Base-by-base conservation (phyloP, 2,113 vertebrate genomes). In the Siniperca knerii region DNA sequence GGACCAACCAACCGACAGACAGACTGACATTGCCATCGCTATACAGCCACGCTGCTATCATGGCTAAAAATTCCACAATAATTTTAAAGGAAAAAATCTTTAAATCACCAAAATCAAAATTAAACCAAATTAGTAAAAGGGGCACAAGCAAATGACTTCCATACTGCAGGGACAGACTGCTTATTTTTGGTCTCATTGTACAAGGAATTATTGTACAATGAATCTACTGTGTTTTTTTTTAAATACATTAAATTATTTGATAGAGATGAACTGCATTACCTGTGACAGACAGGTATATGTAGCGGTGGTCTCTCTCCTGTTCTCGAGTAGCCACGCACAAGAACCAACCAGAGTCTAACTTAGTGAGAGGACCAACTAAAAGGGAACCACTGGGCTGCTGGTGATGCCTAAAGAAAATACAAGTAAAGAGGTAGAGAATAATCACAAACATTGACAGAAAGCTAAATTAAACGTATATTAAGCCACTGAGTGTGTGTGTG, bases 321-420 rank as follows among this genome's bases (percentile, higher is more conserved):
- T 93, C 93, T 0, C 93, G 92, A 16, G 95, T 94, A 21, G 95
- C 92, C 50, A 96, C 88, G 64, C 98, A 99, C 1, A 94, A 92
- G 76, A 98, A 97, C 92, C 90, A 95, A 0, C 98, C 98, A 0
- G 96, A 93, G 1, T 99, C 98, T 50, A 93, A 88, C 0, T 78
- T 76, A 40, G 18, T 72, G 75, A 97, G 52, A 0, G 96, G 95
- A 70, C 96, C 96, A 79, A 97, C 96, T 4, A 98, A 78, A 76
- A 99, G 91, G 58, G 98, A 98, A 37, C 96, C 96, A 4, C 97
- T 97, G 0, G 96, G 90, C 93, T 97, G 97, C 92, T 95, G 94
- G 75, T 77, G 93, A 93, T 98, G 95, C 94, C 98, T 99, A 82
- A 25, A 29, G 52, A 72, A 52, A 42, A 33, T 9, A 10, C 0